Conservation (phyloP, 64 coral and sea anemone species). For the Montipora efflorescens region DNA sequence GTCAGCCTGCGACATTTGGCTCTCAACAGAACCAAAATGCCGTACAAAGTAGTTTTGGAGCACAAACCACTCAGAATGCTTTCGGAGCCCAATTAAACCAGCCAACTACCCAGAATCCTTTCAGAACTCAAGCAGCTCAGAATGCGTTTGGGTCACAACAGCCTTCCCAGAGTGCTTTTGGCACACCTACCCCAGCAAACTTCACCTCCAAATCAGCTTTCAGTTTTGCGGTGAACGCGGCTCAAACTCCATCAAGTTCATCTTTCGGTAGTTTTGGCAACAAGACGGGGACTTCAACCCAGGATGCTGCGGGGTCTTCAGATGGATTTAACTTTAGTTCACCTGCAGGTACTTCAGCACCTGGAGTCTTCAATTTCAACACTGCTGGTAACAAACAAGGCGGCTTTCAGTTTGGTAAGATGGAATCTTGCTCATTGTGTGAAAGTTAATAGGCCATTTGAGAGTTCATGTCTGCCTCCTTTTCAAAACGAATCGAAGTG, state of each 20-base stretch:
- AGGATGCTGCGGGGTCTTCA: not conserved
- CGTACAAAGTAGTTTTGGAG: constrained; percentile 23
- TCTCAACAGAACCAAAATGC: constrained; percentile 3
- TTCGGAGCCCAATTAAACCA: constrained; percentile 41
- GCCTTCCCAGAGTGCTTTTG: constrained; percentile 14
- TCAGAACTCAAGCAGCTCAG: not conserved
- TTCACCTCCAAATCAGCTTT: not conserved
- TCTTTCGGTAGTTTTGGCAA: constrained; percentile 21
- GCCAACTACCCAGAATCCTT: not conserved
- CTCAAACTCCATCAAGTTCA: not conserved
- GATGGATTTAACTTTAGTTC: constrained; percentile 9
- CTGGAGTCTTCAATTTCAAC: constrained; percentile 32
- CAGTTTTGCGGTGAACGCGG: constrained; percentile 6
- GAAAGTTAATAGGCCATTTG: too few species aligned
- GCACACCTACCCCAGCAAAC: not conserved
- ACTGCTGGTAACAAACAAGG: not conserved
- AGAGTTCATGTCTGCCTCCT: too few species aligned
- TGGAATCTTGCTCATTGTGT: not conserved
- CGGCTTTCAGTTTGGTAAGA: constrained; percentile 47
- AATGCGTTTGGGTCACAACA: constrained; percentile 39
- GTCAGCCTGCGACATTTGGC: not conserved
- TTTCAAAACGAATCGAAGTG: too few species aligned
- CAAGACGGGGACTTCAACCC: not conserved
- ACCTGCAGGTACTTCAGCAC: not conserved
- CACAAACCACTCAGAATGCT: not conserved